Base-by-base conservation (phyloP, 2,888 invertebrate genomes). In the Ochlodes sylvanus region DNA sequence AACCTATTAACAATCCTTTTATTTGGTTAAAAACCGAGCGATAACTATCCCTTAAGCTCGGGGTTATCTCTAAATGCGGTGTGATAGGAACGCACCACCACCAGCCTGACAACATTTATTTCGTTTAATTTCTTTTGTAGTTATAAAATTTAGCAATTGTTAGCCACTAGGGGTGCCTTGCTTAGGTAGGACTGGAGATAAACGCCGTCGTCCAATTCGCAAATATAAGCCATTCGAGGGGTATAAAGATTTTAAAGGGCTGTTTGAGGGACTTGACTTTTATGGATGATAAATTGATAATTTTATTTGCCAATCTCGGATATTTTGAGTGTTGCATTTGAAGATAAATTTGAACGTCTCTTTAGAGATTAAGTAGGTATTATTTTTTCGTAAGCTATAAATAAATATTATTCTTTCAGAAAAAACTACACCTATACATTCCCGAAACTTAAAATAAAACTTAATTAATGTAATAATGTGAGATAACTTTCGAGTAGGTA, bases 61-160 rank as follows among this genome's bases (percentile, higher is more conserved):
- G 54, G 54, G 42, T 60, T 67, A 61, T 66, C 60, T 55, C 41
- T 14, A 41, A 21, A 55, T 38, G 42, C 47, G 54, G 41, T 42
- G 56, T 62, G 62, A 62, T 68, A 17, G 67, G 38, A 56, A 38
- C 38, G 17, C 44, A 47, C 56, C 62, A 5, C 27, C 44, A 47
- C 56, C 62, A 5, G 3, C 27, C 27, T 27, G 27, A 4, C 27
- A 2, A 27, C 27, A 55, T 68, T 63, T 63, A 68, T 68, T 52
- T 50, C 32, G 10, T 63, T 68, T 68, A 63, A 68, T 63, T 57
- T 50, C 68, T 56, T 62, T 61, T 68, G 61, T 67, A 67, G 55
- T 67, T 67, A 55, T 67, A 56, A 67, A 67, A 67, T 67, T 67
- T 62, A 55, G 61, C 61, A 56, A 67, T 67, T 56, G 55, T 67